Evolutionary conservation across 2,888 invertebrate species (phyloP), one percentile per base, ranked within the genome.

Genomic region (Dasypolia templi): DNA sequence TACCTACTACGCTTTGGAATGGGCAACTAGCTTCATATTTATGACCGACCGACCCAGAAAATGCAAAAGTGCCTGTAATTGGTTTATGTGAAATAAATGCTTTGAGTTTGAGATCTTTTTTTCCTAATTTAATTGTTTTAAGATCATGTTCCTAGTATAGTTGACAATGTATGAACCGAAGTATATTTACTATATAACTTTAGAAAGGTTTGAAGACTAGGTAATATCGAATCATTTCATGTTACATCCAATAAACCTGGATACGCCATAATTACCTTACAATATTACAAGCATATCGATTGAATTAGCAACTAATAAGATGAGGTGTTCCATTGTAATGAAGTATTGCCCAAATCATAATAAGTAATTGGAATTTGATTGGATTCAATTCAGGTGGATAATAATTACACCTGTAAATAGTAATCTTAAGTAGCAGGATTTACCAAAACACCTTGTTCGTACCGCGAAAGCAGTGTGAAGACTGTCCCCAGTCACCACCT

Each of bases 281-380:
- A 53, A n/a, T 46, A 35, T n/a, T 17, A 22, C 7, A 6, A 19
- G 17, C 22, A 22, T 58, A 66, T 44, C 9, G 29, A 51, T 56
- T 32, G 9, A 62, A 22, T 74, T 14, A 26, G 32, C 22, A 51
- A 56, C 26, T 46, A 53, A 65, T 29, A n/a, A 14, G 19, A 19
- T 11, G 19, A 51, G 29, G 26, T 49, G 55, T 35, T 56, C 6
- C 35, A 55, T n/a, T 71, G 22, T 39, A 44, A 29, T 39, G 2
- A 22, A 14, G 65, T 66, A 67, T 32, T 22, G 49, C 2, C 49
- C n/a, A 29, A 65, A 79, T 72, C n/a, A 32, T 78, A 53, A 35
- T 58, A 7, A 19, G 9, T 67, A 67, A 63, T 62, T 46, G 12
- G 14, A 42, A 58, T 42, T 53, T 67, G 26, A 80, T 80, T 63